Evolutionary conservation across 2,113 vertebrate species (phyloP).

Genomic region (Aegotheles bennettii): DNA sequence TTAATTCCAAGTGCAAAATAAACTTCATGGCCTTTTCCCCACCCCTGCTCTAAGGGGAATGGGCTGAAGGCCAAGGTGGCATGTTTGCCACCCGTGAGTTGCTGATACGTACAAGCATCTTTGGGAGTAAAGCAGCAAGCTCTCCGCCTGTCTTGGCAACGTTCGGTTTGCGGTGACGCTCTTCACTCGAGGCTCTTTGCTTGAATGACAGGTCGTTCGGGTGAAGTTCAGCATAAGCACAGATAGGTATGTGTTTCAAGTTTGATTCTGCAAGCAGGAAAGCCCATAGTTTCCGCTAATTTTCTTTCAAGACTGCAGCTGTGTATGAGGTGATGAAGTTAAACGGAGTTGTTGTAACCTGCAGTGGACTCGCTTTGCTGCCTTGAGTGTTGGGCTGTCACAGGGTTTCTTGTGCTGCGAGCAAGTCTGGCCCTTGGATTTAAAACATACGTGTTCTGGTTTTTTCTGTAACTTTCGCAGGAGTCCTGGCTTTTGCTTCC

Average conservation of each 20-base stretch:
- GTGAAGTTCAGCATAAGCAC: background rate
- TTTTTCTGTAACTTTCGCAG: background rate
- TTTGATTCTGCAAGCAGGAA: background rate
- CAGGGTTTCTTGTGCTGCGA: background rate
- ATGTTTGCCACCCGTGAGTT: background rate
- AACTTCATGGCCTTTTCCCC: background rate
- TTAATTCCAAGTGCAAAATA: background rate
- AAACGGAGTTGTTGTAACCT: background rate
- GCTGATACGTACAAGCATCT: background rate
- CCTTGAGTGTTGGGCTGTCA: background rate
- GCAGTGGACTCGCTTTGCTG: background rate
- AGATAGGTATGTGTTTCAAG: background rate
- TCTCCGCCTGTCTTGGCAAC: background rate
- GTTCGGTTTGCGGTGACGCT: background rate
- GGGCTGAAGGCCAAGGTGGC: background rate
- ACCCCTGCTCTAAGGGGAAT: background rate
- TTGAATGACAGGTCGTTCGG: background rate
- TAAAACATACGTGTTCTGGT: background rate
- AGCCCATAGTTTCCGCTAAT: fast-evolving
- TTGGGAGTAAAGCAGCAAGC: background rate
- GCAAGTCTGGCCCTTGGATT: background rate
- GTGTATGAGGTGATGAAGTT: background rate
- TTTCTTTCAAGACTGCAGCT: background rate
- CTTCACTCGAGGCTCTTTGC: background rate
- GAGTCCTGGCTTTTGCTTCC: background rate